Evolutionary conservation across 2,797 vertebrate species (phyloP).

Genomic region (Sebastes baramenuke): DNA sequence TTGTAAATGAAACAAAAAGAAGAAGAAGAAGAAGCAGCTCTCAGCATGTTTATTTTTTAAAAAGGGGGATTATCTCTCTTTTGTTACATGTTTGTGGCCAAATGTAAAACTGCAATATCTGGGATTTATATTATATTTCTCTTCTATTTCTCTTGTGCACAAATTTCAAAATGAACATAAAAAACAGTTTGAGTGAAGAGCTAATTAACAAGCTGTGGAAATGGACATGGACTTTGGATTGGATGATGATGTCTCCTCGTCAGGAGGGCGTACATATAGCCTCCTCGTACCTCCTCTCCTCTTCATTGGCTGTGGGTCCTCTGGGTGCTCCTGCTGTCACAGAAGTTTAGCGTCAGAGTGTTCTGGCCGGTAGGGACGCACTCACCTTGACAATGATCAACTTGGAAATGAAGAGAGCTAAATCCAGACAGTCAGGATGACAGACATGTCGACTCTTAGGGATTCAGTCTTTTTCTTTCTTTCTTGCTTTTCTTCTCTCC

Average conservation of each 20-base stretch:
- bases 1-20: neutral
- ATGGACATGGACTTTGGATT: slow-evolving; percentile 1
- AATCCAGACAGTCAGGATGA: slow-evolving; percentile 42
- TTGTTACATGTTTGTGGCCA: neutral
- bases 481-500: neutral
- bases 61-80: neutral
- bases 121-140: neutral
- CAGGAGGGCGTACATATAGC: neutral
- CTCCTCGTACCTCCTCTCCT: neutral
- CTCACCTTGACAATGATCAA: slow-evolving; percentile 69
- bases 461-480: slow-evolving; percentile 2
- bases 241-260: neutral
- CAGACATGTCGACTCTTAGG: slow-evolving; percentile 18
- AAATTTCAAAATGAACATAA: neutral
- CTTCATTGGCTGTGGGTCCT: slow-evolving; percentile 22
- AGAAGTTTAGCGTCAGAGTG: slow-evolving; percentile 53
- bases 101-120: neutral
- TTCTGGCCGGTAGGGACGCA: slow-evolving; percentile 14
- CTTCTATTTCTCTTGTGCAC: neutral
- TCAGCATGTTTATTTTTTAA: neutral
- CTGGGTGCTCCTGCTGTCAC: slow-evolving; percentile 65
- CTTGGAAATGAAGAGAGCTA: slow-evolving; percentile 48
- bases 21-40: neutral
- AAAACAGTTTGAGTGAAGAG: neutral
- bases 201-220: neutral